Evolutionary conservation across 2,113 vertebrate species (phyloP).

Genomic region (Ictidomys tridecemlineatus): DNA sequence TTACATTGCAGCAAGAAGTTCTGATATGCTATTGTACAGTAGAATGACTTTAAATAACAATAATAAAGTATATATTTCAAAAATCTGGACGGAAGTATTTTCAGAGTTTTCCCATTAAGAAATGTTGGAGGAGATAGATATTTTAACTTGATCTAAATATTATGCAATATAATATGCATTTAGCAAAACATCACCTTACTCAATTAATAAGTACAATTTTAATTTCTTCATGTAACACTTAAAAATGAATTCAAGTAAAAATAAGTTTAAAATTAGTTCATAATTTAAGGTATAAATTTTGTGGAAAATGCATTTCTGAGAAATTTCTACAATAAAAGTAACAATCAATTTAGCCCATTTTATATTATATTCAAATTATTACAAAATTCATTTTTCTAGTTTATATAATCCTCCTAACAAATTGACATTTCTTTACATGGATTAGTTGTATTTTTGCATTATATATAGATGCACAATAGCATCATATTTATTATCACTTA

Average conservation of each 20-base stretch:
- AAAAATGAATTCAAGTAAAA: not conserved
- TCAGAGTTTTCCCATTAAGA: not conserved
- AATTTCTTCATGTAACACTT: not conserved
- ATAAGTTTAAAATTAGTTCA: not conserved
- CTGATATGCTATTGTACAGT: too few relatives aligned
- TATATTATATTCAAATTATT: not conserved
- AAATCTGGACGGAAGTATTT: not conserved
- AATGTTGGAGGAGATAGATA: not conserved
- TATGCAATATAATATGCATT: not conserved
- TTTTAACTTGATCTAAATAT: not conserved
- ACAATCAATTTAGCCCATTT: not conserved
- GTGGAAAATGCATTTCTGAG: not conserved
- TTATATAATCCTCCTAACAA: not conserved
- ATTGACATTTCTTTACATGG: constrained; percentile 5
- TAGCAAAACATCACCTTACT: not conserved
- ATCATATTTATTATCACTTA: not conserved
- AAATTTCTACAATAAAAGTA: not conserved
- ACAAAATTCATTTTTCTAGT: not conserved
- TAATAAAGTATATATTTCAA: not conserved
- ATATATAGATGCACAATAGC: not conserved
- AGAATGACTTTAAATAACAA: not conserved
- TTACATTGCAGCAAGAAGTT: not conserved
- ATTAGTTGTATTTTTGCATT: constrained; percentile 2
- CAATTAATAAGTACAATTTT: not conserved
- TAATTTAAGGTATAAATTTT: not conserved